Base-by-base conservation (phyloP, 2,797 vertebrate species). In the Buphagus erythrorhynchus region DNA sequence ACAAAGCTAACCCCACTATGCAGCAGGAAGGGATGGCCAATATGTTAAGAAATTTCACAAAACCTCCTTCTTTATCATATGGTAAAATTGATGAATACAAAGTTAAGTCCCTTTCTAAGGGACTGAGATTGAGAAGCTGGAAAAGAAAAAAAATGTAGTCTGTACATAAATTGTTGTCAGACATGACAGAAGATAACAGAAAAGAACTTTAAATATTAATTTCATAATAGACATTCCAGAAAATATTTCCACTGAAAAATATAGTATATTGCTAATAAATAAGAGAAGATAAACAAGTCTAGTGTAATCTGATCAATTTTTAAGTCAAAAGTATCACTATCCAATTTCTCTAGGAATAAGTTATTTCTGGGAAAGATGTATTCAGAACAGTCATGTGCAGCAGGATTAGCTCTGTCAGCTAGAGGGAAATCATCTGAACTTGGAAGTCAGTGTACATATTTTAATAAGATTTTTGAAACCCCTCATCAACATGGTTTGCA, bases 341-440 rank as follows among this genome's bases (percentile, higher is more conserved):
- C 38, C 55, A 69, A 18, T 48, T 73, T 52, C 63, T 89, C 16
- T 63, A 52, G 72, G 31, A 80, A 36, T 72, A 54, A 87, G 20
- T 80, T 45, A 38, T 74, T 42, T 72, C 72, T 76, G 71, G 48
- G 59, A 93, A 81, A 55, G 51, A 76, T 45, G 12, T 49, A 40
- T 90, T 80, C 85, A 72, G 62, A 62, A 68, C 21, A 68, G 65
- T 65, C 58, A 42, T 11, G 14, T 75, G 49, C 43, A 81, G 73
- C 43, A 93, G 69, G 65, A 80, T 93, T 77, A 48, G 43, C 69
- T 92, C 72, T 91, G 51, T 90, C 81, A 86, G 61, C 54, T 79
- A 33, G 81, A 83, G 58, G 73, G 81, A 84, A 95, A 68, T 59
- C 48, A 76, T 79, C 71, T 91, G 67, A 92, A 90, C 83, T 87